Evolutionary conservation across 2,797 vertebrate species (phyloP).

Genomic region (Notolepis coatsorum): DNA sequence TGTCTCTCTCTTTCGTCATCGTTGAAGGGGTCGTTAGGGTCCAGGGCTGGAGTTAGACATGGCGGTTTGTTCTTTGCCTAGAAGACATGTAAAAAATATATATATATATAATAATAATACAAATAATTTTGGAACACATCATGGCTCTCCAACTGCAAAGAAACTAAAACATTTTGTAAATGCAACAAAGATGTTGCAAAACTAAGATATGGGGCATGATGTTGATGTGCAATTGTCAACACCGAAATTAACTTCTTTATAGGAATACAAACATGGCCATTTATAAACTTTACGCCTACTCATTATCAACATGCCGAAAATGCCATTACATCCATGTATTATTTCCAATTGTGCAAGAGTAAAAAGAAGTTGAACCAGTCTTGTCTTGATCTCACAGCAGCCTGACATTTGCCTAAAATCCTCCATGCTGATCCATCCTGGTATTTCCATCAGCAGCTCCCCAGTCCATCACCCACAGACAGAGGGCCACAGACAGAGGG

Average conservation of each 20-base stretch:
- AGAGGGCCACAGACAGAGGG: conserved; percentile 70
- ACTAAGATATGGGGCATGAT: neutral
- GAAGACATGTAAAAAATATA: neutral
- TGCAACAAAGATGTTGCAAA: neutral
- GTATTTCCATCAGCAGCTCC: conserved; percentile 68
- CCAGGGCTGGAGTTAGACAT: conserved; percentile 35
- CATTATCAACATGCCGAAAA: neutral
- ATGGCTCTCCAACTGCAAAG: neutral
- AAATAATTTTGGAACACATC: conserved; percentile 5
- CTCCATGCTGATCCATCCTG: conserved; percentile 69
- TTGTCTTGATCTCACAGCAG: conserved; percentile 35
- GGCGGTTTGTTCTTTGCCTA: conserved; percentile 78
- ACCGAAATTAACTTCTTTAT: neutral
- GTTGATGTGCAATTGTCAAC: neutral
- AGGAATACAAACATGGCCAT: too few relatives aligned
- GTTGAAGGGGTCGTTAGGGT: conserved; percentile 85
- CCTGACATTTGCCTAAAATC: conserved; percentile 60
- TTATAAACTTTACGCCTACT: conserved; percentile 34
- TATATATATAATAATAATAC: conserved; percentile 11
- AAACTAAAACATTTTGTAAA: neutral
- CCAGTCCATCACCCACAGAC: conserved; percentile 71
- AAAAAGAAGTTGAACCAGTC: conserved; percentile 13
- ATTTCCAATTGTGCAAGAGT: conserved; percentile 5
- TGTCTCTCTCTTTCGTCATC: conserved; percentile 88
- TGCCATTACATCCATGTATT: neutral